Percentiles rank a stretch among this genome's conserved stretches.
Conservation (phyloP, 2,797 vertebrate species). For the Sebastes nivosus region DNA sequence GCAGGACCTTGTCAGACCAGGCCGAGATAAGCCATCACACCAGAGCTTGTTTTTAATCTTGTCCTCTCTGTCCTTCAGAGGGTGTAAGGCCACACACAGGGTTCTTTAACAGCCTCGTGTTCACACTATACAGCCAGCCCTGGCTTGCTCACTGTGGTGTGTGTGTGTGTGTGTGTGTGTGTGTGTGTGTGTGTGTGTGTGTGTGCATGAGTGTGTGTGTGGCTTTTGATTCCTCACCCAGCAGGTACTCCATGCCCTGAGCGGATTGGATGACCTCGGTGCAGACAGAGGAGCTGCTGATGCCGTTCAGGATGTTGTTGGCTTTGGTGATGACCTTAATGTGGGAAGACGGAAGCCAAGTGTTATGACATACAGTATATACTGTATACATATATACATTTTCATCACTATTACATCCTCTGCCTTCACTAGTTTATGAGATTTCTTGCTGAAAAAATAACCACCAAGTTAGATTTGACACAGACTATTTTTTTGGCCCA, state of each 20-base stretch:
- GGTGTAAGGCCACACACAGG: conserved; percentile 15
- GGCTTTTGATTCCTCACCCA: conserved; percentile 84
- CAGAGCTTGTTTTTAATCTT: conserved; percentile 25
- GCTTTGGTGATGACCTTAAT: conserved; percentile 96
- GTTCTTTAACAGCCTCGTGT: conserved; percentile 5
- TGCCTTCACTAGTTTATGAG: neutral
- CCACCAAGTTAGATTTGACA: neutral
- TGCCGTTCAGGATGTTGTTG: conserved; percentile 96
- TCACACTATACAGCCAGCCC: neutral
- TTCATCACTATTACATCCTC: neutral
- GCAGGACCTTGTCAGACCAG: conserved; percentile 34
- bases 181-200: neutral
- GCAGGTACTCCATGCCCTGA: conserved; percentile 98
- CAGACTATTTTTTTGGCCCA: neutral
- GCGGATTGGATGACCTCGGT: conserved; percentile 99
- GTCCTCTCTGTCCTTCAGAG: conserved; percentile 46
- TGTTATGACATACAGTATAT: neutral
- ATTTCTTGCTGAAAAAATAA: neutral
- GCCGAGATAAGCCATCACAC: conserved; percentile 41
- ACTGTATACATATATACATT: neutral
- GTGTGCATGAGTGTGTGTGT: neutral
- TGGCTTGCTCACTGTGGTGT: neutral
- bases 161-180: neutral
- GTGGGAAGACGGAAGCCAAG: conserved; percentile 18
- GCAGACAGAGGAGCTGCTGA: conserved; percentile 97